Percentiles rank a stretch among this genome's conserved stretches.
Conservation (phyloP, 2,888 invertebrate species). For the Drosophila ustulata region DNA sequence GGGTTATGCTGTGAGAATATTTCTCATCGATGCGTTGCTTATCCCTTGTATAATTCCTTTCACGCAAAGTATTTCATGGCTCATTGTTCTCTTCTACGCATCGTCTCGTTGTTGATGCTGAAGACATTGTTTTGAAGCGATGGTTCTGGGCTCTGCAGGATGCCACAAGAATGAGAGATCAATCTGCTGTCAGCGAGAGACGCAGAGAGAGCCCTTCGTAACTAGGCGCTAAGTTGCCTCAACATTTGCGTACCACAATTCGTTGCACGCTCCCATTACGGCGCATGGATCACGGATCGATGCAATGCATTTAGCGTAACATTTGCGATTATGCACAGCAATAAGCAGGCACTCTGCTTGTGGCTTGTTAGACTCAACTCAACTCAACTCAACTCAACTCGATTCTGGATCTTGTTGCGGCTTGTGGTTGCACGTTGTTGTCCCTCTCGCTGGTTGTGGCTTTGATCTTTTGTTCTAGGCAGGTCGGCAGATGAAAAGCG, state of each 20-base stretch:
- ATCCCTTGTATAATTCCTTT: not conserved
- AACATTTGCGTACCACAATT: slow-evolving; percentile 64
- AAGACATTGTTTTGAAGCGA: slow-evolving; percentile 20
- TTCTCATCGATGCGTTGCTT: not conserved
- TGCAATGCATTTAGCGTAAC: slow-evolving; percentile 66
- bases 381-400: not conserved
- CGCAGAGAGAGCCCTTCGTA: slow-evolving; percentile 21
- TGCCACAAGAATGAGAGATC: slow-evolving; percentile 42
- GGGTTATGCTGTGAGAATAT: too few species aligned
- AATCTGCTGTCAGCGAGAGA: slow-evolving; percentile 28
- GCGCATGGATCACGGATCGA: slow-evolving; percentile 52
- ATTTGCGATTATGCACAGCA: slow-evolving; percentile 60
- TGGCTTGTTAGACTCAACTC: slow-evolving; percentile 30
- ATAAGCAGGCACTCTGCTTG: slow-evolving; percentile 38
- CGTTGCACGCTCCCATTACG: slow-evolving; percentile 56
- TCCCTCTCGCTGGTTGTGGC: not conserved
- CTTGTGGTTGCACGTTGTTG: not conserved
- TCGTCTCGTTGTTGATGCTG: slow-evolving; percentile 22
- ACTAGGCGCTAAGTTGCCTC: slow-evolving; percentile 61
- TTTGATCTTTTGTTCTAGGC: slow-evolving; percentile 55
- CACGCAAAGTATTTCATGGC: not conserved
- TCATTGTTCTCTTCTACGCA: slow-evolving; percentile 15
- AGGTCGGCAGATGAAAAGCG: slow-evolving; percentile 66
- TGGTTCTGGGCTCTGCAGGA: slow-evolving; percentile 40
- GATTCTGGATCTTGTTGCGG: not conserved